Conservation (phyloP, 2,113 vertebrate species). For the Gymnogyps californianus region DNA sequence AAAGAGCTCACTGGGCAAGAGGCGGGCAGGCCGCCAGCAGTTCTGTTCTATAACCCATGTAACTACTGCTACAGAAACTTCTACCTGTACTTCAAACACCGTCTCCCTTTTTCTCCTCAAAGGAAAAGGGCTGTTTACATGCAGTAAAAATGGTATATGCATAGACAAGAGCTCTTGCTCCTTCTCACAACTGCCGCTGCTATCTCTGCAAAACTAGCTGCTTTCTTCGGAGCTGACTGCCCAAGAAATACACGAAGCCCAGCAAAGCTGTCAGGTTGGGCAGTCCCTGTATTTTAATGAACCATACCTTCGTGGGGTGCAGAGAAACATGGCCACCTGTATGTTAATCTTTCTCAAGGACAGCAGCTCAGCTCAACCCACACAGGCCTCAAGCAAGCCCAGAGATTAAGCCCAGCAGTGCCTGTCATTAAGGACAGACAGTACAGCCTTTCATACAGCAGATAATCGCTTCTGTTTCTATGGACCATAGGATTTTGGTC, state of each 20-base stretch:
- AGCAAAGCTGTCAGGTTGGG: no score
- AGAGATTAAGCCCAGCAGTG: background rate
- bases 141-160: fast-evolving
- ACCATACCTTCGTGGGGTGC: fast-evolving
- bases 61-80: background rate
- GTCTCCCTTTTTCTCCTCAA: background rate
- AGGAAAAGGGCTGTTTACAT: background rate
- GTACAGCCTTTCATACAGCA: background rate
- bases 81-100: background rate
- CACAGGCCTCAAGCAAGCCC: background rate
- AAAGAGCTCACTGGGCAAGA: background rate
- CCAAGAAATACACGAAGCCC: fast-evolving
- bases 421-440: background rate
- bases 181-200: background rate
- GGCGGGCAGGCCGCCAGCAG: fast-evolving
- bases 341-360: no score
- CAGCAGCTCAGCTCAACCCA: background rate
- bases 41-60: background rate
- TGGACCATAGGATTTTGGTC: fast-evolving
- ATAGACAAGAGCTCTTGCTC: background rate
- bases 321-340: background rate
- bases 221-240: background rate
- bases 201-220: background rate
- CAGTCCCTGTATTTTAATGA: background rate
- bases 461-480: no score